Base-by-base conservation (phyloP, 2,113 vertebrate species). In the Microtus ochrogaster region DNA sequence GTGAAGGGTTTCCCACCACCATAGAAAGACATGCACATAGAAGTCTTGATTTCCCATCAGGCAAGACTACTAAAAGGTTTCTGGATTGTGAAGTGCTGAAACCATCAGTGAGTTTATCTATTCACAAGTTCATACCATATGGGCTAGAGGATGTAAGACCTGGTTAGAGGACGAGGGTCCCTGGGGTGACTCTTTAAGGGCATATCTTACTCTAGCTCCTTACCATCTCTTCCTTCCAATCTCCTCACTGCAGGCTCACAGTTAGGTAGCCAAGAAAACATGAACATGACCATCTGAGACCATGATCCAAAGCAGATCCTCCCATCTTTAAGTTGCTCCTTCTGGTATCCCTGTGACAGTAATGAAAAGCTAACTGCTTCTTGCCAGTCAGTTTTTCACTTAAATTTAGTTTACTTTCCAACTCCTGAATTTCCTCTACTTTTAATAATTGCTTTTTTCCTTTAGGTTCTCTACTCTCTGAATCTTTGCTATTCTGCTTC, bases 381-480 rank as follows among this genome's bases (percentile, higher is more conserved):
- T 30, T 66, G 26, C 74, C 17, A 39, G 52, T 77, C 9, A 65
- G 61, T n/a, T 89, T 81, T 94, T 73, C 28, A 65, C 30, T 77
- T 76, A 93, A 41, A 41, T 77, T 61, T 61, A 36, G 70, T 68
- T 44, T 19, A 82, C 52, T 81, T 95, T 89, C 63, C 26, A 94
- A 73, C 39, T 87, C 72, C 39, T 81, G n/a, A 55, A 61, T 70
- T 95, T 74, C 17, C 14, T 55, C 90, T 89, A 33, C n/a, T 91
- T 95, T 85, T 66, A 83, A 85, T 66, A 74, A 94, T 63, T 86
- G 49, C 19, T 47, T 89, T 86, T 94, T 55, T 73, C 41, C 66
- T 96, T 90, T 22, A 77, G 41, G 86, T 24, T 88, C 77, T 33
- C 26, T 68, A 70, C 47, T 85, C 66, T 33, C 30, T 85, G 28